Evolutionary conservation across 64 coral and sea anemone genomes (phyloP), one percentile per base, ranked within the genome.

Genomic region (Hydrozoanthus tunicans): DNA sequence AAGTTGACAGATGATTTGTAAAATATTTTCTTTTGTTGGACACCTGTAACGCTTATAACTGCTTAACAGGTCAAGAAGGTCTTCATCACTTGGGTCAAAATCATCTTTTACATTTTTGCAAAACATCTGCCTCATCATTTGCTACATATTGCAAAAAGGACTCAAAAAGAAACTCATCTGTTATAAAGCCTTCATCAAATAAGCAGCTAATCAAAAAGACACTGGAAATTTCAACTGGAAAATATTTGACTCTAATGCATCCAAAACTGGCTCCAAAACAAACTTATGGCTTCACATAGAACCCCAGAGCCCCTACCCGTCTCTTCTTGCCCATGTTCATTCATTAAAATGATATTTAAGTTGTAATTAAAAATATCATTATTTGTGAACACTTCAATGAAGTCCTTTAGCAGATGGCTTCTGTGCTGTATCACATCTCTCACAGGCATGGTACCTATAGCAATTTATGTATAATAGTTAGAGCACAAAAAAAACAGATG

Each of bases 331-430:
- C 91, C 58, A 26, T 27, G 53, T 56, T 74, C 79, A 77, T 92
- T 17, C 1, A 85, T 91, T 4, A 91, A 54, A 70, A 77, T 73
- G 5, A 70, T 23, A 27, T 59, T 53, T 25, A 80, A 6, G 56
- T 62, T 58, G 7, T 57, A 23, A 70, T 82, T 55, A 12, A 90
- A 54, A 5, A 90, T 79, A 53, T 90, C 60, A 20, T 58, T 67
- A 14, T 52, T 20, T 90, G 79, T 66, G 75, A 90, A 90, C 9
- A 25, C 89, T 80, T 90, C 76, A 56, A 70, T 90, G 15, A 90
- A 6, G 53, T 90, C 77, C 57, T 80, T 90, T 9, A 90, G 60
- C 55, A 17, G 53, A 76, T 62, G 13, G 56, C 88, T 90, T 75
- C 68, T 83, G 63, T 64, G 64, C 4, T 23, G 15, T 13, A 86